Evolutionary conservation across 1,140 invertebrate species (phyloP).

Genomic region (Coptotermes formosanus): DNA sequence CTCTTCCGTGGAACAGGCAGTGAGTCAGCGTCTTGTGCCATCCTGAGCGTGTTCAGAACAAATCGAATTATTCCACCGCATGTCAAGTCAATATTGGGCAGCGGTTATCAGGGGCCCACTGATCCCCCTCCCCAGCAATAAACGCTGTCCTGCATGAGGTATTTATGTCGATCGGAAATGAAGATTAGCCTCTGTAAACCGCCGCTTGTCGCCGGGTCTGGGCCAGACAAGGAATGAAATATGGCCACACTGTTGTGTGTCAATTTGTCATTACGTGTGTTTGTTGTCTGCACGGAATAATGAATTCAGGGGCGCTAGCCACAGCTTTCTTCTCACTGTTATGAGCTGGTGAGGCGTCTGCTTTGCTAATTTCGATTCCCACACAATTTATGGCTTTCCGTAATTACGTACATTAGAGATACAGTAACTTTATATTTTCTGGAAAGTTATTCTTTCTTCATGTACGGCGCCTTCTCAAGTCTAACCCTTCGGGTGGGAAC

Average conservation of each 20-base stretch:
- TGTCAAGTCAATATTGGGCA: constrained; percentile 5
- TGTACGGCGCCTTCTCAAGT: no score
- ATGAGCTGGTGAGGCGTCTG: no score
- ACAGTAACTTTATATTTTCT: no score
- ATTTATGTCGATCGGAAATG: constrained; percentile 7
- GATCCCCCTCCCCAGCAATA: background rate
- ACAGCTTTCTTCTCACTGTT: no score
- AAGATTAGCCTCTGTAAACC: background rate
- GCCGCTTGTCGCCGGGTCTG: background rate
- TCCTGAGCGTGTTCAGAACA: constrained; percentile 2
- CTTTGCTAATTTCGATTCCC: no score
- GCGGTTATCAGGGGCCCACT: background rate
- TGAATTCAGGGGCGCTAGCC: no score
- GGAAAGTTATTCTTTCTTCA: no score
- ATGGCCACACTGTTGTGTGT: background rate
- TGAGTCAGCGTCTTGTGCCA: background rate
- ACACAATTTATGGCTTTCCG: no score
- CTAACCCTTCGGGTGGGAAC: no score
- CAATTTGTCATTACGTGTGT: constrained; percentile 1
- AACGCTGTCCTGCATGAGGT: background rate
- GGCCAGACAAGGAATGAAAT: background rate
- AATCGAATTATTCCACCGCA: constrained; percentile 1
- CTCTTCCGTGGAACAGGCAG: no score
- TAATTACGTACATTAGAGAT: no score
- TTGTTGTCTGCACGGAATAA: background rate